phyloP scores from a whole-genome alignment of 2,888 invertebrate species.

The Ditula angustiorana region DNA sequence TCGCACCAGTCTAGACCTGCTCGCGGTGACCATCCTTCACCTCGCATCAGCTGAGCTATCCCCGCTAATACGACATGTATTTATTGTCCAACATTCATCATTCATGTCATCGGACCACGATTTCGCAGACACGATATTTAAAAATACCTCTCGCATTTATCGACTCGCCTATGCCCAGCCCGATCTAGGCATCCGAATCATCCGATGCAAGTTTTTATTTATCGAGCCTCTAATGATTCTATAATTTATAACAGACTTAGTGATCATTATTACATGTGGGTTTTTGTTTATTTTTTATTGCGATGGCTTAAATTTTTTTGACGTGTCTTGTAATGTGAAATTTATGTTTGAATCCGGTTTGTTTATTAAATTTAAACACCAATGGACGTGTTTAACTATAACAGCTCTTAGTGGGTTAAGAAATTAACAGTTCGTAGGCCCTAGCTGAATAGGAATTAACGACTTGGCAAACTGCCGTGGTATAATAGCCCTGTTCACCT shows the following conservation, averaged over 20 bases:
- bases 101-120: conserved; percentile 67
- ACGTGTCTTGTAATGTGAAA: conserved; percentile 27
- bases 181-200: conserved; percentile 56
- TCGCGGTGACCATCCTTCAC: conserved; percentile 62
- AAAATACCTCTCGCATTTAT: conserved; percentile 63
- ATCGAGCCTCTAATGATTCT: conserved; percentile 56
- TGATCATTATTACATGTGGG: conserved; percentile 43
- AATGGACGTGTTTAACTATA: not conserved
- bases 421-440: conserved; percentile 13
- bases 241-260: conserved; percentile 51
- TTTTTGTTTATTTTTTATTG: conserved; percentile 45
- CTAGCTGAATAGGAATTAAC: not conserved
- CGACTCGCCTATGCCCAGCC: conserved; percentile 63
- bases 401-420: not conserved
- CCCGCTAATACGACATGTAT: conserved; percentile 70
- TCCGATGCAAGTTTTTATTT: conserved; percentile 61
- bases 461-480: conserved; percentile 9
- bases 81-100: conserved; percentile 76
- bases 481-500: not conserved
- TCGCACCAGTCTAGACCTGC: conserved; percentile 63
- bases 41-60: conserved; percentile 69
- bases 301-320: conserved; percentile 33
- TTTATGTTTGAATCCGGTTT: conserved; percentile 19
- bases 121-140: conserved; percentile 61
- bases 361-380: not conserved